Base-by-base conservation (phyloP, 2,888 invertebrate genomes). In the Athalia rosae region DNA sequence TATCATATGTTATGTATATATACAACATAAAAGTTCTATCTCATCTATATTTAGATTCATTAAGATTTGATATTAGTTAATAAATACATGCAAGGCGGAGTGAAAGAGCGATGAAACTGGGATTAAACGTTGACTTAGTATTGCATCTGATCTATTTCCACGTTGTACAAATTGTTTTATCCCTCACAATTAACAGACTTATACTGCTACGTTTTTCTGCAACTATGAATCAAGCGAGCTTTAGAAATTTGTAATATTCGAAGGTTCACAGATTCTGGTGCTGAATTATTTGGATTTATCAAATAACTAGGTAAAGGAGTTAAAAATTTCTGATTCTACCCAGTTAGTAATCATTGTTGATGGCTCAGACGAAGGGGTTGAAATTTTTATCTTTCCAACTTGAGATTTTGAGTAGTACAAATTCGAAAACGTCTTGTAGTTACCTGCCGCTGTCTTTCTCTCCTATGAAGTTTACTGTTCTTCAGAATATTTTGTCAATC, bases 31-130 rank as follows among this genome's bases (percentile, higher is more conserved):
- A 66, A 48, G n/a, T 9, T 71, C 71, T 71, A 58, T 71, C 15
- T 56, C 58, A 67, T 67, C 67, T 67, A 67, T 11, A 71, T 43
- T 6, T 71, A 58, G 13, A 63, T 15, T 63, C 63, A 41, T 63
- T 63, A 41, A 8, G 15, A 41, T n/a, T 71, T 47, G 71, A 58
- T 71, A 71, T 47, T 43, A 71, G 59, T 58, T 58, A 58, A 71
- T 71, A 71, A 71, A 71, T 71, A 71, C 59, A 71, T 71, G 71
- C 71, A 71, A 71, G 71, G 71, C 71, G 71, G 59, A 71, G 58
- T 45, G 45, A 15, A 64, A 71, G 58, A 58, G 53, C 53, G 28
- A 53, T 53, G 28, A 67, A 67, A 67, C 41, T 50, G 41, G 67
- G 50, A 67, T 53, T 28, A 53, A 67, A 67, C 41, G 67, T 67